phyloP scores from a whole-genome alignment of 2,113 vertebrate genomes.

The Amphilophus citrinellus region DNA sequence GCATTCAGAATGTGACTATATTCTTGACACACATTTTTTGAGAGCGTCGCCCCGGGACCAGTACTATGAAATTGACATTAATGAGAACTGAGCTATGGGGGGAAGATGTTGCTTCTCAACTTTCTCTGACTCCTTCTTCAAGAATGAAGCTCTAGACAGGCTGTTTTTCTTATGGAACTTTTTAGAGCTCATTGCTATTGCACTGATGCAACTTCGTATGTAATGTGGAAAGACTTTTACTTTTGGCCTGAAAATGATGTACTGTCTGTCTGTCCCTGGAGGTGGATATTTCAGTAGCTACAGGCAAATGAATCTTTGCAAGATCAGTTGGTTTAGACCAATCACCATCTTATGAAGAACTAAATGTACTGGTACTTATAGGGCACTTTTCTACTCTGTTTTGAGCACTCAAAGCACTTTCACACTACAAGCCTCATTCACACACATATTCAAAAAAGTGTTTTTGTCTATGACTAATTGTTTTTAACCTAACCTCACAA shows the following conservation, averaged over 20 bases:
- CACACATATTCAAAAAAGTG: neutral
- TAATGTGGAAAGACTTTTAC: neutral
- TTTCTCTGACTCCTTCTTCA: constrained; percentile 64
- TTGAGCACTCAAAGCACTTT: neutral
- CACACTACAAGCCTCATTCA: neutral
- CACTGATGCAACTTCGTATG: constrained; percentile 11
- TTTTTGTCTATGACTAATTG: neutral
- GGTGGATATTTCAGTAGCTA: neutral
- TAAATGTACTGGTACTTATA: neutral
- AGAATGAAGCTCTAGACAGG: constrained; percentile 44
- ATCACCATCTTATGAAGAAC: neutral
- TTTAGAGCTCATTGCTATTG: constrained; percentile 21
- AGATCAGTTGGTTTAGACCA: neutral
- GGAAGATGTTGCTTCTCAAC: constrained; percentile 58
- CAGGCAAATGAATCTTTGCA: neutral
- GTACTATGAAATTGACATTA: constrained; percentile 82
- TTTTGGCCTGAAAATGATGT: neutral
- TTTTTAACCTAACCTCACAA: neutral
- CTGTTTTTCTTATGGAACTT: constrained; percentile 30
- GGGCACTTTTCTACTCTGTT: neutral
- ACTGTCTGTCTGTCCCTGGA: neutral
- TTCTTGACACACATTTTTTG: constrained; percentile 65
- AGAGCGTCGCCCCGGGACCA: constrained; percentile 55
- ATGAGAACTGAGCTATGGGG: constrained; percentile 72
- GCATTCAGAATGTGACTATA: constrained; percentile 72